Base-by-base conservation (phyloP, 2,888 invertebrate genomes). In the Elmis aenea region DNA sequence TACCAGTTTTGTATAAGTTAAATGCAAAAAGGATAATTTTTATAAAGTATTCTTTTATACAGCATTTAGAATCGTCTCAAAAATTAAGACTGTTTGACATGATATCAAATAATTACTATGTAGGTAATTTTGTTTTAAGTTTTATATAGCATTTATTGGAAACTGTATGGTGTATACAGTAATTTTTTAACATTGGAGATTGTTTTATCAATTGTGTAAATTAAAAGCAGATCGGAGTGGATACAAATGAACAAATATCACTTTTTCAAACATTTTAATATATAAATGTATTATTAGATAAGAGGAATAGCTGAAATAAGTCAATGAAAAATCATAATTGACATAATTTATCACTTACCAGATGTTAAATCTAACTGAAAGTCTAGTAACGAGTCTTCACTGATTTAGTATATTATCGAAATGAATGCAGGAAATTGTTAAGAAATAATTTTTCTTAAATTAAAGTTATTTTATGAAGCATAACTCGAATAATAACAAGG, bases 31-130 rank as follows among this genome's bases (percentile, higher is more conserved):
- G 51, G 54, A 48, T 54, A 57, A 56, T 49, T 54, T 57, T 56
- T 56, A 49, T 55, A 56, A 59, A 58, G 52, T 61, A 63, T 63
- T 63, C 61, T 62, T 63, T 61, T 63, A 63, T 60, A 56, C 55
- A 54, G 57, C 59, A 59, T 59, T 60, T 59, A 59, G 55, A 51
- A 50, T 52, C 46, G 26, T 59, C 51, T 58, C 58, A 55, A 51
- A 51, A 54, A 47, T 50, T 52, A 61, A 63, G 62, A 63, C 62
- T 63, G 63, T 62, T 58, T 52, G 43, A 57, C 55, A 59, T 55
- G 54, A 52, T 52, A 55, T 56, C 53, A 59, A 58, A 58, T 55
- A 52, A 51, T 52, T 46, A 47, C 27, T 25, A 32, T 34, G 31
- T 46, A 56, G 57, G 52, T 50, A 50, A 56, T 57, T 52, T 58